Base-by-base conservation (phyloP, 2,113 vertebrate genomes). In the Pavo muticus region DNA sequence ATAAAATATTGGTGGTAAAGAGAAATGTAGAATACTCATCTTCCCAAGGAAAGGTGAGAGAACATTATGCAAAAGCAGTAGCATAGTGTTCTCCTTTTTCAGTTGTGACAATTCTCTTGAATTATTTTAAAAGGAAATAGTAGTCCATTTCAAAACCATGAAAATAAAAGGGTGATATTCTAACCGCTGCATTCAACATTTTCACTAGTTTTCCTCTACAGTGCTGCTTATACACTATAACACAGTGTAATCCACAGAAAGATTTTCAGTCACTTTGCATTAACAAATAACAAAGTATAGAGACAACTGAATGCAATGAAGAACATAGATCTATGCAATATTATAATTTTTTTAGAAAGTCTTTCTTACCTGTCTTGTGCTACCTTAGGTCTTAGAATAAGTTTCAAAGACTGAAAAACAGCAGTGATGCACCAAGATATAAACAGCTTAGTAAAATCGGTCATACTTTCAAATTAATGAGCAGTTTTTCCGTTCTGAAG, bases 401-500 rank as follows among this genome's bases (percentile, higher is more conserved):
- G 94, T 91, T 95, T 95, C 87, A 91, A 96, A 91, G 81, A 93
- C 74, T 52, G 57, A 64, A 77, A 87, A 95, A 96, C 69, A 90
- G 63, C 94, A 96, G 90, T 86, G 93, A 95, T 92, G 82, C 93
- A 92, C 85, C 68, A 94, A 95, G 97, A 96, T 96, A 96, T 73
- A 97, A 97, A 95, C 84, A 95, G 91, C 87, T 93, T 96, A 95
- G 92, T 97, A 94, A 94, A 96, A 81, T 56, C 87, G 79, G 87
- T 96, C 95, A 85, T 90, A 93, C 89, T 96, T 96, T 92, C 94
- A 97, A 96, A 95, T 94, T n/a, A 83, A 60, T 5, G 6, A 20
- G 11, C 19, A 45, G 11, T 30, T 60, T 73, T 96, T 93, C 94
- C 95, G 87, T 95, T 88, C 87, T 95, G 78, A 97, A 95, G 75